phyloP scores from a whole-genome alignment of 2,888 invertebrate genomes.

The Ophion obscuratus region DNA sequence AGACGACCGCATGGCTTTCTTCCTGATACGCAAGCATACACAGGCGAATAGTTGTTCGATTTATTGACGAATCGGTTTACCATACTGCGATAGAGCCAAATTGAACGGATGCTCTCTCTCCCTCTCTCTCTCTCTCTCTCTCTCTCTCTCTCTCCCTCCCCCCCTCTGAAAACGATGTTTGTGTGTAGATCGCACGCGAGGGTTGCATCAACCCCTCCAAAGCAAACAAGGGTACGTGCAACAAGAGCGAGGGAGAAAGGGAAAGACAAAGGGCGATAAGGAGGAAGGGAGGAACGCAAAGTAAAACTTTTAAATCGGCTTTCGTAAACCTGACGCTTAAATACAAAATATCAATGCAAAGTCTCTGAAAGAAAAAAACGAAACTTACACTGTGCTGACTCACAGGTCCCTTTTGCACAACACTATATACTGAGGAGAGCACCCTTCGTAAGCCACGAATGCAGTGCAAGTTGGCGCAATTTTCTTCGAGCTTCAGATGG shows the following conservation, averaged over 20 bases:
- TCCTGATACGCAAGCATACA: slow-evolving; percentile 10
- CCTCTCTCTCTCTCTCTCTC: background rate
- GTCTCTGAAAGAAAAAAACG: slow-evolving; percentile 11
- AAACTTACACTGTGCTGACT: slow-evolving; percentile 16
- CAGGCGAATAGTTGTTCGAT: background rate
- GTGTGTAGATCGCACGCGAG: slow-evolving; percentile 26
- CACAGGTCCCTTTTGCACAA: background rate
- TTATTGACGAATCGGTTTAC: slow-evolving; percentile 65
- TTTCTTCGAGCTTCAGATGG: background rate
- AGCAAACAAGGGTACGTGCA: slow-evolving; percentile 55
- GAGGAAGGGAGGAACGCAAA: slow-evolving; percentile 7
- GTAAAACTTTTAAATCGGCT: slow-evolving; percentile 63
- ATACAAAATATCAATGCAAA: slow-evolving; percentile 66
- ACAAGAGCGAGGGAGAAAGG: background rate
- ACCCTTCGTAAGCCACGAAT: slow-evolving; percentile 42
- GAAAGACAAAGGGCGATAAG: background rate
- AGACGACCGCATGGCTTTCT: slow-evolving; percentile 27
- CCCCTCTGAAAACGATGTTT: slow-evolving; percentile 10
- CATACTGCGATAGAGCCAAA: slow-evolving; percentile 38
- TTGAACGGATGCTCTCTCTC: slow-evolving; percentile 12
- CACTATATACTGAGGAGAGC: slow-evolving; percentile 53
- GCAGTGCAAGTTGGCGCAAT: background rate
- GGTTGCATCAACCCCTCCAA: slow-evolving; percentile 61
- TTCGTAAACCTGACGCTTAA: slow-evolving; percentile 66
- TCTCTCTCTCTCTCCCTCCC: background rate